Evolutionary conservation across 2,888 invertebrate genomes (phyloP), one percentile per base, ranked within the genome.

Genomic region (Leptopilina myrica): DNA sequence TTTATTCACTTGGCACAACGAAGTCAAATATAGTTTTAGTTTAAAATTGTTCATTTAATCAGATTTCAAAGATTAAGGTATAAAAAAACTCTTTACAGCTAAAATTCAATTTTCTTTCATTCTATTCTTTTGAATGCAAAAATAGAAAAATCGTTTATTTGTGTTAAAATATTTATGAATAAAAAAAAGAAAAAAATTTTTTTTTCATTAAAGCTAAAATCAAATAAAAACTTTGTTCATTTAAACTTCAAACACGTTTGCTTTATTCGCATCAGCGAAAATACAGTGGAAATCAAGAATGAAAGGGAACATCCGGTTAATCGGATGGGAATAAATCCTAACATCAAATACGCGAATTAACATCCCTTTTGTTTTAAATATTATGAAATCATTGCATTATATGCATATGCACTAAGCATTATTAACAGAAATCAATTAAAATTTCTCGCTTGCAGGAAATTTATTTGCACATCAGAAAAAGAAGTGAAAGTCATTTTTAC

Each of bases 11-110:
- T 73, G 49, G 64, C 80, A 56, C 81, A 86, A 86, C 84, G 77
- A 83, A 84, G 84, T 86, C 81, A 82, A 85, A 85, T 84, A 85
- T 85, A 85, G 3, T 33, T 33, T 84, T 85, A 84, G 79, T 84
- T 85, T 86, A 84, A 84, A 83, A 81, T 82, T 83, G 83, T 85
- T 86, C 84, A 80, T 83, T 79, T 78, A 66, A n/a, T n/a, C 8
- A 66, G 46, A 9, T 66, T 43, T 43, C 2, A 14, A 56, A 56
- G 56, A 14, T 14, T 2, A 56, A 56, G 56, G 56, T 12, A 56
- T 14, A 56, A 33, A 33, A 33, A 33, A 33, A 33, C 33, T 33
- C 33, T 33, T 33, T 33, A 33, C 33, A 33, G 33, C 33, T 33
- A 33, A 33, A 33, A 33, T 33, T 33, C 4, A 33, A 33, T 33